phyloP scores from a whole-genome alignment of 2,113 vertebrate genomes.

The Microtus oregoni region DNA sequence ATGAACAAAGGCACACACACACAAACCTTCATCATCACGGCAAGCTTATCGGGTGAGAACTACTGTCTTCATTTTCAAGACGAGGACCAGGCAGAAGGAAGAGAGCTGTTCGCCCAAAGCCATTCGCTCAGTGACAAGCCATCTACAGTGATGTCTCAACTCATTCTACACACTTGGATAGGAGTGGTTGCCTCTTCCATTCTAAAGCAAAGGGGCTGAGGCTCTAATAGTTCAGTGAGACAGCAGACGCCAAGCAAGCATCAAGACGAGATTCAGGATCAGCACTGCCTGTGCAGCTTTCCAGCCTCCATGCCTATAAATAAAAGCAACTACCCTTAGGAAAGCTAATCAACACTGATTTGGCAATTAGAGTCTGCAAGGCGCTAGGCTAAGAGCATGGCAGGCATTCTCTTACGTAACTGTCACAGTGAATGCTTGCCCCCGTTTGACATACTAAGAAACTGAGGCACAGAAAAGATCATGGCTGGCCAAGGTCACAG shows the following conservation, averaged over 20 bases:
- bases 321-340: background rate
- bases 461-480: background rate
- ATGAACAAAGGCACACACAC: background rate
- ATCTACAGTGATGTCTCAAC: background rate
- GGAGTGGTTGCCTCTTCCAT: background rate
- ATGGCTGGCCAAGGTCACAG: background rate
- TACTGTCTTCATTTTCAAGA: background rate
- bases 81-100: background rate
- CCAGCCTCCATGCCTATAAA: background rate
- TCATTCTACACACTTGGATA: background rate
- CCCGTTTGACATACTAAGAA: background rate
- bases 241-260: background rate
- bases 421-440: background rate
- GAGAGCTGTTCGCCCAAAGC: background rate
- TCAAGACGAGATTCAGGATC: background rate
- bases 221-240: background rate
- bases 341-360: slow-evolving; percentile 1
- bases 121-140: background rate
- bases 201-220: slow-evolving; percentile 16
- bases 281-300: background rate
- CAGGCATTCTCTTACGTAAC: background rate
- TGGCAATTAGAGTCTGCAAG: background rate
- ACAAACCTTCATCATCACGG: background rate
- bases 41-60: background rate
- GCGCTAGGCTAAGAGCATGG: background rate